Conservation (phyloP, 2,113 vertebrate species). For the Actinemys pallida region DNA sequence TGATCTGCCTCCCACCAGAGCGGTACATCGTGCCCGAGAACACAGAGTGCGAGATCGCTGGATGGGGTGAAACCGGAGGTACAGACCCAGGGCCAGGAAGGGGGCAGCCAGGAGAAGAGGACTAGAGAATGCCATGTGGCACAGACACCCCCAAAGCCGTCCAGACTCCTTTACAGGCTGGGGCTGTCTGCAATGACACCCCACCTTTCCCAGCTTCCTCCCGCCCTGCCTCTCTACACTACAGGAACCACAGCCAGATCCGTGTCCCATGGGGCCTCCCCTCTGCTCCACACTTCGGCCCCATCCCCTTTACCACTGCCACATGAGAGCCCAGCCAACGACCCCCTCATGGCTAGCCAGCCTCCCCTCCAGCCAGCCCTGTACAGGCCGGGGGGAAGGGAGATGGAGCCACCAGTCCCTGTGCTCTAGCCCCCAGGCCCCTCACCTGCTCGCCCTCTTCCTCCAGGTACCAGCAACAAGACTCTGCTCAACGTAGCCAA, state of each 20-base stretch:
- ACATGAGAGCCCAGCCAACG: neutral
- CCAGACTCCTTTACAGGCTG: neutral
- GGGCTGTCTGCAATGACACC: accelerated
- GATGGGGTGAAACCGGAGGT: slow-evolving; percentile 96
- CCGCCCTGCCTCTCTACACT: neutral
- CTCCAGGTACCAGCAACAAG: slow-evolving; percentile 82
- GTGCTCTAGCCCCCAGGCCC: accelerated
- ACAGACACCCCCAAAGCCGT: neutral
- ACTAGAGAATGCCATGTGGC: neutral
- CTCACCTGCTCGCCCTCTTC: neutral
- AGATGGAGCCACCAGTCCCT: neutral
- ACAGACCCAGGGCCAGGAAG: neutral
- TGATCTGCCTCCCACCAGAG: slow-evolving; percentile 95
- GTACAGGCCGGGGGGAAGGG: too few species aligned
- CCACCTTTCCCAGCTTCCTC: neutral
- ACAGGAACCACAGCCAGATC: neutral
- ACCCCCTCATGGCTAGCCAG: neutral
- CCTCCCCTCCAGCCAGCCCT: neutral
- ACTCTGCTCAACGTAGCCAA: slow-evolving; percentile 87
- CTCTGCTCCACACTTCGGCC: neutral
- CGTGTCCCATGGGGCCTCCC: neutral
- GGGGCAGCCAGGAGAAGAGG: neutral
- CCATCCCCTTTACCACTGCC: neutral
- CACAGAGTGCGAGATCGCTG: slow-evolving; percentile 92
- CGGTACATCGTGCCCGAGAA: slow-evolving; percentile 86